These are phyloP conservation scores for Saccostrea glomerata DNA, from an alignment of 1,140 invertebrate species.

Conservation along the genomic window DNA sequence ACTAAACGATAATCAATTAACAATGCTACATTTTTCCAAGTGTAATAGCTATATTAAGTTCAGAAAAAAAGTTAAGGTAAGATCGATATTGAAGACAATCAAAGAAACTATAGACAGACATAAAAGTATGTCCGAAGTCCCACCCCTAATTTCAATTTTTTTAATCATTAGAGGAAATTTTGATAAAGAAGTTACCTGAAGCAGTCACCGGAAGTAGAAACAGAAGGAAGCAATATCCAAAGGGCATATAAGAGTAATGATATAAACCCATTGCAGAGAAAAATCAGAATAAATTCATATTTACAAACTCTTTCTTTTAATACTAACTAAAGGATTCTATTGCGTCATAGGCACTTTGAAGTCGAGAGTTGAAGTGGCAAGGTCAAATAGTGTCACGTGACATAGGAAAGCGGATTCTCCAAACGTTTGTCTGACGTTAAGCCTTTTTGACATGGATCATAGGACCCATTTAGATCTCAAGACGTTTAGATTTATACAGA, in stretches of 20 bases:
- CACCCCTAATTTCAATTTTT: too few species aligned
- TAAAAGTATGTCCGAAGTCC: too few species aligned
- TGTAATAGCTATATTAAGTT: too few species aligned
- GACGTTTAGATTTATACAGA: neutral
- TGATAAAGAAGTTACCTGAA: neutral
- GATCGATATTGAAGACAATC: too few species aligned
- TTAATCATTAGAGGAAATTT: too few species aligned
- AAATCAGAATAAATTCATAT: neutral
- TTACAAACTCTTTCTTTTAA: neutral
- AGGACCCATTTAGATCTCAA: neutral
- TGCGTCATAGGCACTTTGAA: neutral
- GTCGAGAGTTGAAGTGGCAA: conserved; percentile 14
- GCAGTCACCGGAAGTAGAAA: neutral
- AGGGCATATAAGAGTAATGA: neutral
- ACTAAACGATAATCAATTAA: too few species aligned
- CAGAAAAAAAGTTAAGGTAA: too few species aligned
- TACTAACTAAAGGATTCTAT: neutral
- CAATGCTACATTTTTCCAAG: too few species aligned
- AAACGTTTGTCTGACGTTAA: neutral
- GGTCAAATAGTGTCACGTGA: neutral
- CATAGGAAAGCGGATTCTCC: neutral
- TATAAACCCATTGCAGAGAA: neutral
- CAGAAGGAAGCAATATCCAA: neutral
- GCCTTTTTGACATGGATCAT: conserved; percentile 3
- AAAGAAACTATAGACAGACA: too few species aligned